Evolutionary conservation across 1,140 invertebrate genomes (phyloP).

Genomic region (Drosophila pandora): DNA sequence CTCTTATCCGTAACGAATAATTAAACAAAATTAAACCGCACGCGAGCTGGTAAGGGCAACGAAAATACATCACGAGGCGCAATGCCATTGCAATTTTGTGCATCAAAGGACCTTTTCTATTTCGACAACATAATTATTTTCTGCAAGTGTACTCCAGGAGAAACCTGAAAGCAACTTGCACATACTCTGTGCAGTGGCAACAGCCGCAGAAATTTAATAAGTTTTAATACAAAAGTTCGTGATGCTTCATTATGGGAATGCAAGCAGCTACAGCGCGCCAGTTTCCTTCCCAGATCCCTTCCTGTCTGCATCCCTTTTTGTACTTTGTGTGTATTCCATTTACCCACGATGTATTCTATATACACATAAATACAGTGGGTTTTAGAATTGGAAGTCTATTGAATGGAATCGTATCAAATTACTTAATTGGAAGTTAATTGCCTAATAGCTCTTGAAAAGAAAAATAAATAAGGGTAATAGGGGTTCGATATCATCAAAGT

Average conservation of each 20-base stretch:
- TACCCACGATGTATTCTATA: slow-evolving; percentile 35
- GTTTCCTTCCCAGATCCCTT: slow-evolving; percentile 10
- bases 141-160: slow-evolving; percentile 21
- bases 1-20: slow-evolving; percentile 21
- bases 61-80: background rate
- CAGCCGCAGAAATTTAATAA: slow-evolving; percentile 73
- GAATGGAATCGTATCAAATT: background rate
- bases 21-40: slow-evolving; percentile 34
- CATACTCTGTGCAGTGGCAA: slow-evolving; percentile 21
- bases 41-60: background rate
- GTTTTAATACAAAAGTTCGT: slow-evolving; percentile 73
- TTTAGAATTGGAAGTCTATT: background rate
- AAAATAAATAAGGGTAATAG: too few species aligned
- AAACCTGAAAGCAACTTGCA: slow-evolving; percentile 11
- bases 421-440: slow-evolving; percentile 4
- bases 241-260: slow-evolving; percentile 66
- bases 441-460: background rate
- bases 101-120: background rate
- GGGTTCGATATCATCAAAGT: too few species aligned
- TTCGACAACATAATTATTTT: background rate
- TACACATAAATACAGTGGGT: slow-evolving; percentile 10
- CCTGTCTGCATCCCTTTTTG: background rate
- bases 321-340: slow-evolving; percentile 23
- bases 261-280: slow-evolving; percentile 25
- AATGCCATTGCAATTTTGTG: background rate